Percentiles rank a stretch among this genome's conserved stretches.
Evolutionary conservation across 2,113 vertebrate species (phyloP).

Genomic region (Aramus guarauna): DNA sequence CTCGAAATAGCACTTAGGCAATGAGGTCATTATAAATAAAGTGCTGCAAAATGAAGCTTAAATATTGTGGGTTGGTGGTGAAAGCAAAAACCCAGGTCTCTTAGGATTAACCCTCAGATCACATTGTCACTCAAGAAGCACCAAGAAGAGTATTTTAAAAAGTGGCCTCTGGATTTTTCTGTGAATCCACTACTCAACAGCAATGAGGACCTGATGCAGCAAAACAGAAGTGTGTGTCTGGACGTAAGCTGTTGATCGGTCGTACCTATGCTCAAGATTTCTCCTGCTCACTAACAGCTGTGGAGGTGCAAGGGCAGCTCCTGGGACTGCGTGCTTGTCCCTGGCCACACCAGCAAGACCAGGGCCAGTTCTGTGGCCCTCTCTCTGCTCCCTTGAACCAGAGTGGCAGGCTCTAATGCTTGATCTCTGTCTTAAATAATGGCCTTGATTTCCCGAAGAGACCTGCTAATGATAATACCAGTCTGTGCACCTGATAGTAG

Average conservation of each 20-base stretch:
- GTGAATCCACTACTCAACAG: background rate
- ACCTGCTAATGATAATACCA: background rate
- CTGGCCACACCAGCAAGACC: accelerated
- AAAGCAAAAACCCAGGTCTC: background rate
- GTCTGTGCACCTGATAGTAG: background rate
- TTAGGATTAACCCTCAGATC: background rate
- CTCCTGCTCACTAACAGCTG: background rate
- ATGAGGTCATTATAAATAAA: background rate
- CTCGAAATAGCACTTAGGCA: background rate
- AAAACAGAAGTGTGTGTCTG: background rate
- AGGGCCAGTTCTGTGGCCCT: background rate
- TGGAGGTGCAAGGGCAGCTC: background rate
- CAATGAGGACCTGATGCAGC: background rate
- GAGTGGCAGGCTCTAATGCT: background rate
- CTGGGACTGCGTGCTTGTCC: background rate
- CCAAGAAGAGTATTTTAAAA: background rate
- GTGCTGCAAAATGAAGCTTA: background rate
- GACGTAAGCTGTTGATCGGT: background rate
- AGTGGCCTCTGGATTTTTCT: background rate
- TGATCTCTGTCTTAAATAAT: background rate
- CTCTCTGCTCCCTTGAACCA: background rate
- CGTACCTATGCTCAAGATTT: background rate
- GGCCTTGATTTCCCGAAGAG: background rate
- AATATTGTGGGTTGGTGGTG: background rate
- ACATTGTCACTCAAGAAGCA: background rate